These are phyloP conservation scores for Spodoptera picta DNA, from an alignment of 2,888 invertebrate genomes.

Conservation along the genomic window DNA sequence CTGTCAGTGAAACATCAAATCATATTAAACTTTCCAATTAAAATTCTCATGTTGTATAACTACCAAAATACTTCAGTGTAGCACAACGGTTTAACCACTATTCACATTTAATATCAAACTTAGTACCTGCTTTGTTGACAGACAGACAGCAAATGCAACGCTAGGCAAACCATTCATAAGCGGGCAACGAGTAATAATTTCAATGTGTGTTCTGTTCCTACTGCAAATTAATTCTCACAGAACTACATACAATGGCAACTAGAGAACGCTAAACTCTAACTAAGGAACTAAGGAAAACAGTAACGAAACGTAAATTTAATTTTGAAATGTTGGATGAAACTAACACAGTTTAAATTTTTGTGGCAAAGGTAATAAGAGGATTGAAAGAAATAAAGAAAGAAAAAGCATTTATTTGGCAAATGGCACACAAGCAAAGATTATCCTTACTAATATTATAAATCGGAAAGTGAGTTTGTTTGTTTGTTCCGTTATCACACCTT, in stretches of 20 bases:
- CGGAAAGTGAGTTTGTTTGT: too few species aligned
- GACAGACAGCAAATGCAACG: conserved; percentile 40
- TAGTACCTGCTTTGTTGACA: conserved; percentile 27
- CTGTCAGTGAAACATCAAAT: too few species aligned
- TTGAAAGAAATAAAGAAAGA: too few species aligned
- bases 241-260: conserved; percentile 35
- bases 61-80: conserved; percentile 13
- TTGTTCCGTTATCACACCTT: too few species aligned
- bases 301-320: conserved; percentile 34
- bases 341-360: too few species aligned
- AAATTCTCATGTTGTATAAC: too few species aligned
- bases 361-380: too few species aligned
- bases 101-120: conserved; percentile 42
- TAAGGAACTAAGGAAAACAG: conserved; percentile 12
- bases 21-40: too few species aligned
- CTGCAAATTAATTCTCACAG: conserved; percentile 39
- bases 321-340: not conserved
- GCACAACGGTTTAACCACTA: conserved; percentile 14
- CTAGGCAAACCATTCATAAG: conserved; percentile 30
- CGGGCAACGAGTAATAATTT: conserved; percentile 25
- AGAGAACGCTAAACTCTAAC: conserved; percentile 11
- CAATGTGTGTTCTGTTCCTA: conserved; percentile 17
- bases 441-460: too few species aligned
- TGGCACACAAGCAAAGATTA: too few species aligned
- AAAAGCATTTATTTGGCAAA: too few species aligned